A percentile compares a stretch with the other conserved stretches of the same genome.
These are phyloP conservation scores for Zaprionus taronus DNA, from an alignment of 1,140 invertebrate species.

Conservation along the genomic window DNA sequence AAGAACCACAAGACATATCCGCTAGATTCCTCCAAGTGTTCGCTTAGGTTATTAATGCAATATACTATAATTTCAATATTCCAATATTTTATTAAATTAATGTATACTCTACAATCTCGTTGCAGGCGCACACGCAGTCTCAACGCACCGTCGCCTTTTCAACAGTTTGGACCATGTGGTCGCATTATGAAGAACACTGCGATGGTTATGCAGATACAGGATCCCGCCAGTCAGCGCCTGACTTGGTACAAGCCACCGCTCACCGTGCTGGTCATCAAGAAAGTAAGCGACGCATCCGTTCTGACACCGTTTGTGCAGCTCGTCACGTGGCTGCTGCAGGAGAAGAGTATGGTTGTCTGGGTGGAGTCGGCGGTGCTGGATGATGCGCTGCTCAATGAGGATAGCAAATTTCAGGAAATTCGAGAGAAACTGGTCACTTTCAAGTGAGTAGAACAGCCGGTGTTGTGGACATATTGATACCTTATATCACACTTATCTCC, in stretches of 20 bases:
- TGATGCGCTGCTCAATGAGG: constrained; percentile 90
- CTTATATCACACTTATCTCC: not conserved
- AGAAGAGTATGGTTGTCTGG: constrained; percentile 97
- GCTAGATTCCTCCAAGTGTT: constrained; percentile 16
- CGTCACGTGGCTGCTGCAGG: constrained; percentile 97
- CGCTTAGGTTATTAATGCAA: constrained; percentile 44
- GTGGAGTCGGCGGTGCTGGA: constrained; percentile 95
- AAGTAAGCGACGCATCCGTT: constrained; percentile 95
- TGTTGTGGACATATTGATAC: not conserved
- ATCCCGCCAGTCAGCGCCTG: constrained; percentile 96
- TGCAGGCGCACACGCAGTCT: constrained; percentile 96
- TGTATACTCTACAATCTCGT: not conserved
- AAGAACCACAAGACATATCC: constrained; percentile 13
- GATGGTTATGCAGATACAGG: constrained; percentile 98
- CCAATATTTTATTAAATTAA: not conserved
- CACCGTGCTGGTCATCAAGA: constrained; percentile 97
- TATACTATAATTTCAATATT: not conserved
- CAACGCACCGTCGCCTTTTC: constrained; percentile 96
- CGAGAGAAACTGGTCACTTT: constrained; percentile 95
- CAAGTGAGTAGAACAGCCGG: constrained; percentile 68
- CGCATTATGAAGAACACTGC: constrained; percentile 98
- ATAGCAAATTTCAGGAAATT: constrained; percentile 89
- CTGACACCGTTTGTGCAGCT: constrained; percentile 95
- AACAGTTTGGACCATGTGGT: constrained; percentile 98
- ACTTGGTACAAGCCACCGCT: constrained; percentile 98